These are phyloP conservation scores for Nudaria mundana DNA, from an alignment of 2,888 invertebrate species.

Conservation along the genomic window DNA sequence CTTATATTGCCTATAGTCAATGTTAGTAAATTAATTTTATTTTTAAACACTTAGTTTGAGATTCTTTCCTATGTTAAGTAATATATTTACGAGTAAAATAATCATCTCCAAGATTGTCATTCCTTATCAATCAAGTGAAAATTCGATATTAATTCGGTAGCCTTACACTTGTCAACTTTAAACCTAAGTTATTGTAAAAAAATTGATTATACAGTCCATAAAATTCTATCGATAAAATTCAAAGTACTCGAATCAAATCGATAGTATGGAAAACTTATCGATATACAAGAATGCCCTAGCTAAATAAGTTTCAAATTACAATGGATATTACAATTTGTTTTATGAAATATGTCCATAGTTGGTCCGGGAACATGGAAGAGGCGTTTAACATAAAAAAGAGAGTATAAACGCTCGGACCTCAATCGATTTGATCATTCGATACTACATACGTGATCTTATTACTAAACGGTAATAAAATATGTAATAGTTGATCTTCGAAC, in stretches of 20 bases:
- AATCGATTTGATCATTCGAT: constrained; percentile 32
- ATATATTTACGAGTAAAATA: constrained; percentile 7
- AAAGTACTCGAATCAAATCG: constrained; percentile 20
- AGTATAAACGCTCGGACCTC: constrained; percentile 13
- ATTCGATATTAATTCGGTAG: constrained; percentile 26
- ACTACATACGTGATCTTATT: constrained; percentile 35
- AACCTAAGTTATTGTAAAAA: constrained; percentile 25
- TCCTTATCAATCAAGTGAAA: constrained; percentile 18
- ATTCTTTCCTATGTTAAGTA: no score
- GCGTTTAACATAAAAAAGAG: constrained; percentile 43
- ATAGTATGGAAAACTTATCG: constrained; percentile 25
- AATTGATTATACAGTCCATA: constrained; percentile 8
- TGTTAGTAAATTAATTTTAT: no score
- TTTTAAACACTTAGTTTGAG: no score
- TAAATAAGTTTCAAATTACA: constrained; percentile 57
- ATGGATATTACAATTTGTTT: constrained; percentile 56
- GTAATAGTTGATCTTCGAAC: constrained; percentile 18
- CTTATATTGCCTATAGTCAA: no score
- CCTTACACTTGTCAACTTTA: constrained; percentile 18
- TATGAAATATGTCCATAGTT: constrained; percentile 52
- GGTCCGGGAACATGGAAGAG: constrained; percentile 50
- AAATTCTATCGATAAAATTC: constrained; percentile 24
- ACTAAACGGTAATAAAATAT: constrained; percentile 31
- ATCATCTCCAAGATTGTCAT: constrained; percentile 13
- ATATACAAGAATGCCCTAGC: constrained; percentile 25